Percentiles rank a stretch among this genome's conserved stretches.
phyloP scores from a whole-genome alignment of 2,113 vertebrate species.

The Microtus montanus region DNA sequence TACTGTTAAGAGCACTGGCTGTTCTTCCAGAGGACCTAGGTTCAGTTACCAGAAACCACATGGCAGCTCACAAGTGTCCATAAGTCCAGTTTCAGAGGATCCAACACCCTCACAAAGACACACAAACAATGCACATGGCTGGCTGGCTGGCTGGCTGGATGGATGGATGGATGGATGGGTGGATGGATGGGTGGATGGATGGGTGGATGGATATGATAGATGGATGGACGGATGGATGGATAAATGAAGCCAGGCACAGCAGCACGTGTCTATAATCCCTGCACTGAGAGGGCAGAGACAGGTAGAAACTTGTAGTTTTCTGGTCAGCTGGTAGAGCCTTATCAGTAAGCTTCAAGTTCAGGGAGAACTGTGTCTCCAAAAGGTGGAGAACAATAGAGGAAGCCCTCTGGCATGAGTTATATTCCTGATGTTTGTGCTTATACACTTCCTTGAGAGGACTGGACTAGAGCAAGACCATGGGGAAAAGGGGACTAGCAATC shows the following conservation, averaged over 20 bases:
- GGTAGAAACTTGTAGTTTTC: neutral
- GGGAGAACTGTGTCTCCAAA: neutral
- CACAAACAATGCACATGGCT: neutral
- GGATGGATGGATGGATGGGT: too few species aligned
- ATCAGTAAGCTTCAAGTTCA: neutral
- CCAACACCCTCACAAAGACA: neutral
- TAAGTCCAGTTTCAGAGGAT: neutral
- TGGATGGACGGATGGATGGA: too few species aligned
- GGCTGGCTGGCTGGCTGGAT: too few species aligned
- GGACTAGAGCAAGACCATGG: neutral
- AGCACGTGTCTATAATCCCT: neutral
- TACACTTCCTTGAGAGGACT: neutral
- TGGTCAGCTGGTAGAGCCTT: neutral
- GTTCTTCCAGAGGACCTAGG: neutral
- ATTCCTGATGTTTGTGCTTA: neutral
- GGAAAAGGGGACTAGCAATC: neutral
- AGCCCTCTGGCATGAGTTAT: neutral
- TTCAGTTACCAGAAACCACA: neutral
- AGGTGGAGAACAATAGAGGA: neutral
- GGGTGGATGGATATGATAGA: too few species aligned
- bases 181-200: too few species aligned
- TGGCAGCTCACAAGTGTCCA: neutral
- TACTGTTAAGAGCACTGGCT: neutral
- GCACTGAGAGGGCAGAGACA: neutral
- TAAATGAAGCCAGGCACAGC: neutral